Conservation (phyloP, 2,888 invertebrate genomes). For the Tuta absoluta region DNA sequence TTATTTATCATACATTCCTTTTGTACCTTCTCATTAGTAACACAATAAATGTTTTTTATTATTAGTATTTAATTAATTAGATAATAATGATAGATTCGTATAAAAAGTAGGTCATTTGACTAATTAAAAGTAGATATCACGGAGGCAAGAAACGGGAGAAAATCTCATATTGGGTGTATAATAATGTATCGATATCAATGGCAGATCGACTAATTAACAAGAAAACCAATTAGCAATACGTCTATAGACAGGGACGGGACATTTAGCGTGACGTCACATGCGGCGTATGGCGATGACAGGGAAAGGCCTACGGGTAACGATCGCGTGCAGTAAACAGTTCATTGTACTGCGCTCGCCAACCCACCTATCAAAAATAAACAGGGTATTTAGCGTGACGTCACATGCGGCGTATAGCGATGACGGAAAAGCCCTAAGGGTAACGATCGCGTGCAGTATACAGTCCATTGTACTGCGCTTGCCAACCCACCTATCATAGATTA, state of each 20-base stretch:
- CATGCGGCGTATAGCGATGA: too few relatives aligned
- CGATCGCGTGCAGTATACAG: too few relatives aligned
- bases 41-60: too few relatives aligned
- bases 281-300: conserved; percentile 16
- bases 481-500: too few relatives aligned
- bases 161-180: background rate
- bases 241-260: background rate
- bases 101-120: too few relatives aligned
- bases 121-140: background rate
- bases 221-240: background rate
- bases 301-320: conserved; percentile 13
- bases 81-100: too few relatives aligned
- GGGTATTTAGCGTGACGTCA: background rate
- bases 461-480: too few relatives aligned
- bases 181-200: background rate
- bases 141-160: background rate
- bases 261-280: conserved; percentile 11
- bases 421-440: too few relatives aligned
- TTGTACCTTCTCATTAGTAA: too few relatives aligned
- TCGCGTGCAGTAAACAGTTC: background rate
- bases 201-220: conserved; percentile 6
- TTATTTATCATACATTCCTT: too few relatives aligned
- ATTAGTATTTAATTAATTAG: too few relatives aligned
- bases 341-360: background rate
- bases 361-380: too few relatives aligned